These are phyloP conservation scores for Isoperla grammatica DNA, from an alignment of 2,888 invertebrate genomes.

Conservation along the genomic window DNA sequence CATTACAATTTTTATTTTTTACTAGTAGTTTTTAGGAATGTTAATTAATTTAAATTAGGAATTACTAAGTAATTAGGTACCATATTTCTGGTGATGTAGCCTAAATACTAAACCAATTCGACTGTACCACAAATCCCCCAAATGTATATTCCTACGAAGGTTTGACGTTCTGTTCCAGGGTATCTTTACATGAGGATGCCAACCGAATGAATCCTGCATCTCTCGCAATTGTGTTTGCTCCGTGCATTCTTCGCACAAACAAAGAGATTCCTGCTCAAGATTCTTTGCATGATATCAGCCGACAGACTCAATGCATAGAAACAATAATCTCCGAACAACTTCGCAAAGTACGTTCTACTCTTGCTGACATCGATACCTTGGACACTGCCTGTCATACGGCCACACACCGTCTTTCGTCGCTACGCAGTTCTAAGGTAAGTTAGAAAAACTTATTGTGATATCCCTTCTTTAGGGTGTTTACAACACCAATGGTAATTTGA, in stretches of 20 bases:
- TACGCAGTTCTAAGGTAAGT: slow-evolving; percentile 64
- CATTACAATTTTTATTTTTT: too few species aligned
- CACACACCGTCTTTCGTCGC: slow-evolving; percentile 66
- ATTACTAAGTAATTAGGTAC: too few species aligned
- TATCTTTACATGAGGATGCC: slow-evolving; percentile 77
- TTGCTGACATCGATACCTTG: slow-evolving; percentile 85
- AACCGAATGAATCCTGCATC: slow-evolving; percentile 91
- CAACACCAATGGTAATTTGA: background rate
- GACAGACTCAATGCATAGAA: slow-evolving; percentile 86
- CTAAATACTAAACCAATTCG: too few species aligned
- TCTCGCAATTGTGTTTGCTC: slow-evolving; percentile 90
- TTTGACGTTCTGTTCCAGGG: slow-evolving; percentile 52
- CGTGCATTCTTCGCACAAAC: slow-evolving; percentile 86
- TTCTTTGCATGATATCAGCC: slow-evolving; percentile 82
- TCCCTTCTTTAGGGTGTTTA: background rate
- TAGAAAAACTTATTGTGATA: too few species aligned
- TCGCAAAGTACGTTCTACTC: slow-evolving; percentile 71
- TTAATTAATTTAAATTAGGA: too few species aligned
- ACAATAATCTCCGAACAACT: slow-evolving; percentile 85
- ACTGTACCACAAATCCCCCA: too few species aligned
- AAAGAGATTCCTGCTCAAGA: slow-evolving; percentile 85
- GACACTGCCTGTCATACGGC: slow-evolving; percentile 86
- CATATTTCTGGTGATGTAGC: too few species aligned
- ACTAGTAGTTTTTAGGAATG: too few species aligned
- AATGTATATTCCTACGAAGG: too few species aligned